Conservation (phyloP, 2,797 vertebrate genomes). For the Fratercula arctica region DNA sequence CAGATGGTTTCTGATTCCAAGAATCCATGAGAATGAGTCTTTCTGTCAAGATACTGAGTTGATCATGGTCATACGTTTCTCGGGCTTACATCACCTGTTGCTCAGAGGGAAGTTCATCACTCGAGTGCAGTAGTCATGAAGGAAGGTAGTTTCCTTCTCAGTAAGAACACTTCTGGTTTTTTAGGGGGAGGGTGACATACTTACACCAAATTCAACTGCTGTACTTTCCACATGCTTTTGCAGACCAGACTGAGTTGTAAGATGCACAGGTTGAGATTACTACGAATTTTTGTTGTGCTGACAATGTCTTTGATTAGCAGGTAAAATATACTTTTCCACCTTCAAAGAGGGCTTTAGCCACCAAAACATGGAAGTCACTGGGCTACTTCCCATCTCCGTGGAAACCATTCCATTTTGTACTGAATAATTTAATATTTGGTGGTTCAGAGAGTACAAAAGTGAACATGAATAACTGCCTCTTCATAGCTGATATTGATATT, state of each 20-base stretch:
- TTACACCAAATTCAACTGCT: not conserved
- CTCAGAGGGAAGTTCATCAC: not conserved
- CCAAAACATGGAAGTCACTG: not conserved
- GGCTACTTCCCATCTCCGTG: not conserved
- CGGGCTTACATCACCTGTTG: not conserved
- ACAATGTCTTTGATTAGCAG: not conserved
- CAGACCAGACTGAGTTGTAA: not conserved
- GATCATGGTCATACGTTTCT: not conserved
- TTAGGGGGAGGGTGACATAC: not conserved
- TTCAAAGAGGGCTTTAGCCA: not conserved
- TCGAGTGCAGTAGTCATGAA: not conserved
- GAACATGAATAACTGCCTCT: not conserved
- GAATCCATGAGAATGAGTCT: not conserved
- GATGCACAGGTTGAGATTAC: not conserved
- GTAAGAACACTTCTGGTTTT: not conserved
- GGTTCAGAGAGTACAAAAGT: not conserved
- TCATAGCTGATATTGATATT: not conserved
- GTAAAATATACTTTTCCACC: not conserved
- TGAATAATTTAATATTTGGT: not conserved
- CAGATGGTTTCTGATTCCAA: not conserved
- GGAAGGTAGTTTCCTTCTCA: not conserved
- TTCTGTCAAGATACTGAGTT: not conserved
- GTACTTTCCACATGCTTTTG: not conserved
- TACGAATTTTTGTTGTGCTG: not conserved
- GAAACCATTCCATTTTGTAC: not conserved